Conservation (phyloP, 2,113 vertebrate species). For the Saimiri boliviensis region DNA sequence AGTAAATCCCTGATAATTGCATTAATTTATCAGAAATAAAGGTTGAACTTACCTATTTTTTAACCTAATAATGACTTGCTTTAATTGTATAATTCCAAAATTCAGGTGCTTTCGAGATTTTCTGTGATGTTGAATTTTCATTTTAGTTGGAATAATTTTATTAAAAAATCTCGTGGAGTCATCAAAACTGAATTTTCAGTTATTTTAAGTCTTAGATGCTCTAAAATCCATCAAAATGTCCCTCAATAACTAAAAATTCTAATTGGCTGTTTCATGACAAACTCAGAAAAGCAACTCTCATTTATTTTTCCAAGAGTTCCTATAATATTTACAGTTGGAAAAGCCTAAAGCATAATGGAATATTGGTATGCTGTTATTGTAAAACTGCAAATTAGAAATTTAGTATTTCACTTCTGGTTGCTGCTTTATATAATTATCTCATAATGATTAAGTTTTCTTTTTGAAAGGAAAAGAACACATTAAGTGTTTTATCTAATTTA, state of each 20-base stretch:
- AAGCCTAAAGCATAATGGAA: not conserved
- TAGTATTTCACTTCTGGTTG: not conserved
- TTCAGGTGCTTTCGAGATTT: not conserved
- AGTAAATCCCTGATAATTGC: not conserved
- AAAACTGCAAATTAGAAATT: not conserved
- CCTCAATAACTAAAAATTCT: not conserved
- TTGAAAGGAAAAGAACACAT: not conserved
- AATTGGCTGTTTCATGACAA: not conserved
- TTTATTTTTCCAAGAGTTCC: not conserved
- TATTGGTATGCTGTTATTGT: not conserved
- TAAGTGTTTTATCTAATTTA: not conserved
- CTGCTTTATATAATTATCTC: not conserved
- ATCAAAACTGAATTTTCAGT: not conserved
- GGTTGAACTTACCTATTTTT: not conserved
- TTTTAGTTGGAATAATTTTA: not conserved
- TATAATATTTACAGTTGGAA: not conserved
- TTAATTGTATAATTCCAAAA: not conserved
- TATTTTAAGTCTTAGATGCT: not conserved
- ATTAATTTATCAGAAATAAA: slow-evolving; percentile 6
- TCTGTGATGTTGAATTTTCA: not conserved
- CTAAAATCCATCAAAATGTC: not conserved
- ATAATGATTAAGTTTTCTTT: not conserved
- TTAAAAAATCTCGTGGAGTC: not conserved
- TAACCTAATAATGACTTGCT: not conserved
- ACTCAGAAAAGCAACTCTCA: not conserved